Conservation (phyloP, 2,113 vertebrate species). For the Catharus fuscescens region DNA sequence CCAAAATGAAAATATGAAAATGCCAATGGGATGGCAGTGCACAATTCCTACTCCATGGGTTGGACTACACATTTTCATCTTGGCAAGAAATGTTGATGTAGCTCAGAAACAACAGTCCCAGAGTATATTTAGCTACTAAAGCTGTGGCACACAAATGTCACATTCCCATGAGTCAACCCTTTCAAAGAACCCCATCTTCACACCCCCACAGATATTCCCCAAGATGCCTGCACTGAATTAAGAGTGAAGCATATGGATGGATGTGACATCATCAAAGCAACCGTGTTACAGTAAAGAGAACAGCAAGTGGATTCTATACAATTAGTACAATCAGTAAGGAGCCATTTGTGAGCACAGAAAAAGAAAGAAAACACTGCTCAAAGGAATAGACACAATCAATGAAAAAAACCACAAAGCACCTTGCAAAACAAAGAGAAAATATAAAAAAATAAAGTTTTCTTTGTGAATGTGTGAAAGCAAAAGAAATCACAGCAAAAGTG, state of each 20-base stretch:
- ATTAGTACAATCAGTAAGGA: constrained; percentile 61
- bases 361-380: constrained; percentile 69
- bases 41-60: constrained; percentile 33
- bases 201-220: constrained; percentile 62
- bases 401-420: constrained; percentile 71
- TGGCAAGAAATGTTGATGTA: constrained; percentile 52
- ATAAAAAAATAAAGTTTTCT: constrained; percentile 42
- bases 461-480: constrained; percentile 62
- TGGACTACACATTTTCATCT: constrained; percentile 61
- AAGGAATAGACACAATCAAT: constrained; percentile 58
- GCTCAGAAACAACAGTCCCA: constrained; percentile 79
- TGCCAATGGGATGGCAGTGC: background rate
- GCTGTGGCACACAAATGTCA: constrained; percentile 80
- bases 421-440: constrained; percentile 75
- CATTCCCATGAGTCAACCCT: constrained; percentile 76
- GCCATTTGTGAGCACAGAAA: constrained; percentile 45
- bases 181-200: constrained; percentile 63
- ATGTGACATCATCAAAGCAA: constrained; percentile 77
- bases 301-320: constrained; percentile 64
- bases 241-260: constrained; percentile 73
- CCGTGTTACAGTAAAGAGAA: constrained; percentile 61
- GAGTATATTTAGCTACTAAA: constrained; percentile 92
- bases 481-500: constrained; percentile 67
- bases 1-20: constrained; percentile 16
- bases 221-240: constrained; percentile 61